phyloP scores from a whole-genome alignment of 2,797 vertebrate species.

The Erithacus rubecula region DNA sequence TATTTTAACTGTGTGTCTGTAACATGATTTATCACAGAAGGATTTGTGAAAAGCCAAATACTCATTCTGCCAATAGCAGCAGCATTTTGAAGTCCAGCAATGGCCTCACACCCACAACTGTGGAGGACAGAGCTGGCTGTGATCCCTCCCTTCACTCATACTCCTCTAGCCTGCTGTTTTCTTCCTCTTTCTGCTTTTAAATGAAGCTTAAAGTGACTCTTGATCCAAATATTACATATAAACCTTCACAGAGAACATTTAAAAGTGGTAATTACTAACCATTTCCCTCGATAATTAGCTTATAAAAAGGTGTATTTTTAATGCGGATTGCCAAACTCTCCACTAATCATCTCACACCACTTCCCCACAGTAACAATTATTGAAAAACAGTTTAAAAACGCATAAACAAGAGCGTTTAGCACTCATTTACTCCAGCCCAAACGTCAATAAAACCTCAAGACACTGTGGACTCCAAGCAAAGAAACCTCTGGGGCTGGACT shows the following conservation, averaged over 20 bases:
- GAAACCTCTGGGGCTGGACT: not conserved
- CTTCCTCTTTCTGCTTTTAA: not conserved
- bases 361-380: constrained; percentile 33
- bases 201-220: not conserved
- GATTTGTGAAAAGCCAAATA: not conserved
- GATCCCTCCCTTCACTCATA: not conserved
- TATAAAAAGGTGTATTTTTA: constrained; percentile 50
- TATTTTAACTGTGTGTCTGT: not conserved
- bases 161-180: not conserved
- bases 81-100: not conserved
- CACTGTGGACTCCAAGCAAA: rapidly evolving
- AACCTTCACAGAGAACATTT: not conserved
- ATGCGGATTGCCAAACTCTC: constrained; percentile 48
- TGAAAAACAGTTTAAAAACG: constrained; percentile 25
- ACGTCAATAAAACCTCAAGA: constrained; percentile 12
- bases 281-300: constrained; percentile 49
- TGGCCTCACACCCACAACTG: not conserved
- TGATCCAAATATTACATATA: not conserved
- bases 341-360: constrained; percentile 46
- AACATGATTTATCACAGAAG: not conserved
- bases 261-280: constrained; percentile 32
- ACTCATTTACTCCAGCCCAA: not conserved
- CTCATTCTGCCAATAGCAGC: not conserved
- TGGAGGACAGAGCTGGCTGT: not conserved
- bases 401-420: constrained; percentile 10